Evolutionary conservation across 2,888 invertebrate species (phyloP), one percentile per base, ranked within the genome.

Genomic region (Leucania comma): DNA sequence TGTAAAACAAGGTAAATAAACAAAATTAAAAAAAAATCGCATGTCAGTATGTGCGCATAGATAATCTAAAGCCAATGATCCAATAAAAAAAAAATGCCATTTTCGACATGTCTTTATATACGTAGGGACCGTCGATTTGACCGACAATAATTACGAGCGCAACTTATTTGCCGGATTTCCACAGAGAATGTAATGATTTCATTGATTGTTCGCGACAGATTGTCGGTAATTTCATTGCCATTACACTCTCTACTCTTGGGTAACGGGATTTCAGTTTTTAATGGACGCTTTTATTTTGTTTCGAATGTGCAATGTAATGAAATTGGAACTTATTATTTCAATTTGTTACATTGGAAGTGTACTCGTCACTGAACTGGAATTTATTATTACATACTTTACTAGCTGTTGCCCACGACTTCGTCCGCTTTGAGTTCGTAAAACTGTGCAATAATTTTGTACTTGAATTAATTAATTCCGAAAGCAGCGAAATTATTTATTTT

Each of bases 121-220:
- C n/a, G n/a, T n/a, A n/a, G n/a, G n/a, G n/a, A n/a, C n/a, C n/a
- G n/a, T n/a, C n/a, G n/a, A n/a, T n/a, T 89, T 88, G 78, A 42
- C 73, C 22, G 66, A 48, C 68, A 83, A 86, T 88, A 88, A 91
- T 90, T 88, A 86, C 79, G 75, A 75, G 84, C 81, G 82, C 81
- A 87, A 89, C 85, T 87, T 89, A 88, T 89, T 89, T 89, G 85
- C 78, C 50, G 62, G 78, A 85, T 82, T 84, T 85, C 80, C 74
- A 84, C 71, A 35, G 71, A 70, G 61, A 80, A 83, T 83, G 87
- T 88, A 87, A 89, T 90, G 78, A 88, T 85, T 83, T 78, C 79
- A 83, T 81, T 88, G 86, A 87, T 87, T 90, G 87, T 87, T 87
- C 84, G 85, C 84, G 75, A 82, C 85, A 82, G 82, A 90, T 88